Evolutionary conservation across 2,797 vertebrate genomes (phyloP).

Genomic region (Mustela erminea): DNA sequence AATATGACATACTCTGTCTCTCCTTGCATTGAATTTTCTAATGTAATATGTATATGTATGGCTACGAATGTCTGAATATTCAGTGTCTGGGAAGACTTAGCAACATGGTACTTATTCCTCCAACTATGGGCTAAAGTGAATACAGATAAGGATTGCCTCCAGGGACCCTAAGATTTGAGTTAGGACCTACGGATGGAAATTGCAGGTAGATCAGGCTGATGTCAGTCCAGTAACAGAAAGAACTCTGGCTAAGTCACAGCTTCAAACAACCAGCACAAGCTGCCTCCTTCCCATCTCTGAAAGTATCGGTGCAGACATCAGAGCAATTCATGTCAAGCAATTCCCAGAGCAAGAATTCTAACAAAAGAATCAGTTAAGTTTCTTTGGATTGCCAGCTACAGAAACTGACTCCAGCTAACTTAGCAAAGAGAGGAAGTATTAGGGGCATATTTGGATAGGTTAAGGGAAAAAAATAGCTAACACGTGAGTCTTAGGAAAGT

Average conservation of each 20-base stretch:
- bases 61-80: not conserved
- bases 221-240: not conserved
- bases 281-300: not conserved
- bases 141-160: not conserved
- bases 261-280: not conserved
- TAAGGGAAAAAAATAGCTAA: slow-evolving; percentile 25
- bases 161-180: not conserved
- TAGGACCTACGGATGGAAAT: not conserved
- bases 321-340: not conserved
- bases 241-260: not conserved
- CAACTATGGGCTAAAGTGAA: not conserved
- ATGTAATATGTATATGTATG: not conserved
- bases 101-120: not conserved
- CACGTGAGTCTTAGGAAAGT: slow-evolving; percentile 22
- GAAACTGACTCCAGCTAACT: slow-evolving; percentile 28
- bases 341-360: slow-evolving; percentile 23
- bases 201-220: not conserved
- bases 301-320: not conserved
- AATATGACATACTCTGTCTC: not conserved
- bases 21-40: not conserved
- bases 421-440: not conserved
- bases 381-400: slow-evolving; percentile 40
- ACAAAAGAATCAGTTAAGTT: not conserved
- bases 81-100: not conserved
- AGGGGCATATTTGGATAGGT: not conserved